Evolutionary conservation across 1,140 invertebrate genomes (phyloP).

Genomic region (Trichogramma pretiosum): DNA sequence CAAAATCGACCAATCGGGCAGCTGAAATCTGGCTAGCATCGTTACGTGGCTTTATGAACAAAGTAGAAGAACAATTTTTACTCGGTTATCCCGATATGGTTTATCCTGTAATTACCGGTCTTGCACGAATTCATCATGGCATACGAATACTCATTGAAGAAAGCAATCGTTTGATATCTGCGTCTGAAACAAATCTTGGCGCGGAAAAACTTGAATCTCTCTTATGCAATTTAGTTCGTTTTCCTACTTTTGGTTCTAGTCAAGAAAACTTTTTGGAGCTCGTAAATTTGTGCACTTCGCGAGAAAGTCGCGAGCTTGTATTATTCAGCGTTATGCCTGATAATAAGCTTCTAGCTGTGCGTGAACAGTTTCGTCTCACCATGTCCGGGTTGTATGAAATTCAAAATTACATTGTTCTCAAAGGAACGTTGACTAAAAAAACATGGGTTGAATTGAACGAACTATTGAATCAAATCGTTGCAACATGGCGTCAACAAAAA

Average conservation of each 20-base stretch:
- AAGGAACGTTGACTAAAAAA: constrained; percentile 39
- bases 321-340: constrained; percentile 14
- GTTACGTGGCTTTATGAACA: constrained; percentile 47
- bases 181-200: constrained; percentile 16
- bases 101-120: constrained; percentile 50
- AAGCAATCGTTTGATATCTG: constrained; percentile 31
- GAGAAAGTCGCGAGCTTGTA: constrained; percentile 24
- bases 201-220: constrained; percentile 27
- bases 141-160: constrained; percentile 44
- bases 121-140: constrained; percentile 54
- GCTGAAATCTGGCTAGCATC: constrained; percentile 50
- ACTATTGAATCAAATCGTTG: constrained; percentile 53
- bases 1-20: constrained; percentile 39
- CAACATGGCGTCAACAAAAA: constrained; percentile 68
- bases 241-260: constrained; percentile 39
- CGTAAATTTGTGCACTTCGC: constrained; percentile 38
- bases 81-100: constrained; percentile 61
- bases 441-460: constrained; percentile 46
- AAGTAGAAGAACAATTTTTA: constrained; percentile 47
- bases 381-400: constrained; percentile 60
- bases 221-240: constrained; percentile 43
- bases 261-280: constrained; percentile 38
- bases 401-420: constrained; percentile 47
- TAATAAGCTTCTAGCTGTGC: constrained; percentile 18
- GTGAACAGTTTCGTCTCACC: constrained; percentile 47